Conservation (phyloP, 2,888 invertebrate species). For the Colostygia pectinataria region DNA sequence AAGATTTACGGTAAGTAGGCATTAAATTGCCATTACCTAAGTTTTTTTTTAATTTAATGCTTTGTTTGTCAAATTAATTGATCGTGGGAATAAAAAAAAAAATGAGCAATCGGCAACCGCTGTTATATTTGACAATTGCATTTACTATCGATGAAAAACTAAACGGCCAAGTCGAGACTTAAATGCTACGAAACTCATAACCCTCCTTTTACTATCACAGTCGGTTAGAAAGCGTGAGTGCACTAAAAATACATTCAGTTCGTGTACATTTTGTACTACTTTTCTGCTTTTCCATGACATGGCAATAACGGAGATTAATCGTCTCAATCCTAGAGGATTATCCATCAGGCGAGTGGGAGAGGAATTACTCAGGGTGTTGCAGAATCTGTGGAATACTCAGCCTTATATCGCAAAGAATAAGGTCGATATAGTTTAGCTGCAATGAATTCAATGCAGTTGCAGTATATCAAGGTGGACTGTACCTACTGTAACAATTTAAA, state of each 20-base stretch:
- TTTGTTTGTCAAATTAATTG: too few relatives aligned
- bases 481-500: slow-evolving; percentile 6
- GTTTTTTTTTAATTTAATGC: too few relatives aligned
- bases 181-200: too few relatives aligned
- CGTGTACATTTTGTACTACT: slow-evolving; percentile 6
- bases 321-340: slow-evolving; percentile 11
- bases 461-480: slow-evolving; percentile 10
- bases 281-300: slow-evolving; percentile 12
- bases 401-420: neutral
- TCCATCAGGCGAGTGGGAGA: slow-evolving; percentile 7
- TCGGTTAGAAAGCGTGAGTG: neutral
- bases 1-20: slow-evolving; percentile 5
- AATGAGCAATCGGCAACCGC: too few relatives aligned
- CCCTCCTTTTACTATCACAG: too few relatives aligned
- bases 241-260: slow-evolving; percentile 1
- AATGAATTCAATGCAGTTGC: slow-evolving; percentile 14
- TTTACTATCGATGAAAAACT: too few relatives aligned
- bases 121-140: too few relatives aligned
- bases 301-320: slow-evolving; percentile 21
- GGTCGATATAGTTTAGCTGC: neutral
- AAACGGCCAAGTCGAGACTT: too few relatives aligned
- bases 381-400: neutral
- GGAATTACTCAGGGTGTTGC: neutral
- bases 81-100: too few relatives aligned
- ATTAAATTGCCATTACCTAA: too few relatives aligned